Percentiles rank a stretch among this genome's conserved stretches.
phyloP scores from a whole-genome alignment of 2,797 vertebrate species.

The Tamandua tetradactyla region DNA sequence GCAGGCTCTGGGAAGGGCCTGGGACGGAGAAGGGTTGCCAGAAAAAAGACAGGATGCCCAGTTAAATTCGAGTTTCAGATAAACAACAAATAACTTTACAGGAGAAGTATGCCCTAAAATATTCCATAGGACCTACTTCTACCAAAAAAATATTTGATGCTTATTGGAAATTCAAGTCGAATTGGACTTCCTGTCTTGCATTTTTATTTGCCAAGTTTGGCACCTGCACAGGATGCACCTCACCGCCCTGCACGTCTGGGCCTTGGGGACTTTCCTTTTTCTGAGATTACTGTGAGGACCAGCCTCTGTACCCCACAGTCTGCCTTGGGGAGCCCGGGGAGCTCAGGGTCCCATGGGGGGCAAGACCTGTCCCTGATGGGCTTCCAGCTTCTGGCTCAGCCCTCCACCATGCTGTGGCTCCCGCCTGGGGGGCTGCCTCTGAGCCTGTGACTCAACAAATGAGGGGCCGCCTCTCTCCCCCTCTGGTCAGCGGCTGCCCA shows the following conservation, averaged over 20 bases:
- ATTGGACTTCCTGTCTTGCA: background rate
- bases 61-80: slow-evolving; percentile 22
- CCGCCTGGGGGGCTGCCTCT: background rate
- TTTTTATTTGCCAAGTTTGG: slow-evolving; percentile 32
- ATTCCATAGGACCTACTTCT: slow-evolving; percentile 11
- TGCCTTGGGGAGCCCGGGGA: background rate
- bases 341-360: background rate
- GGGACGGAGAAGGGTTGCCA: background rate
- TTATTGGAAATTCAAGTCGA: background rate
- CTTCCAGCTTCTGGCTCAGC: background rate
- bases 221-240: background rate
- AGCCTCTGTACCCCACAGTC: background rate
- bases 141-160: slow-evolving; percentile 22
- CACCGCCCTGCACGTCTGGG: background rate
- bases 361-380: background rate
- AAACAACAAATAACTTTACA: background rate
- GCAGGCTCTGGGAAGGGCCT: background rate
- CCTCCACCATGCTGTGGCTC: background rate
- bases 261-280: background rate
- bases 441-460: background rate
- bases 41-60: background rate
- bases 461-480: background rate
- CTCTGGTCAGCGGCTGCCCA: background rate
- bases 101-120: background rate
- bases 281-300: background rate